Evolutionary conservation across 1,140 invertebrate genomes (phyloP), one percentile per base, ranked within the genome.

Genomic region (Drosophila willistoni): DNA sequence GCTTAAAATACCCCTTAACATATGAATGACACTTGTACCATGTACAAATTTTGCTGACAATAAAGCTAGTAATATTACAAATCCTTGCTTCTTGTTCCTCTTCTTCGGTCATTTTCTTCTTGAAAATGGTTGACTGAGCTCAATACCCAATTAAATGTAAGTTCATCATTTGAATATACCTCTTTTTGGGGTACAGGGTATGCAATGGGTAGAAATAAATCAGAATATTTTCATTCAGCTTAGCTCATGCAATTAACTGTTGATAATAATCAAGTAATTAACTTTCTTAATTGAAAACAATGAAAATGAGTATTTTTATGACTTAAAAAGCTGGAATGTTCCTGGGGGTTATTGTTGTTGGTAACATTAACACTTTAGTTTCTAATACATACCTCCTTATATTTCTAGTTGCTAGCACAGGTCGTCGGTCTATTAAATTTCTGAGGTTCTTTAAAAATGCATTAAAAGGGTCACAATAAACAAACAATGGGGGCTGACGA

Each of bases 241-340:
- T 14, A 61, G 54, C 42, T 63, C 41, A 71, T 89, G 85, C 78
- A 89, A 89, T 89, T 85, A 90, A 90, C 77, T 67, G 68, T 22
- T 77, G 85, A 90, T 90, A 85, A 76, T 81, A 86, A 90, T 90
- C 85, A 90, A 90, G 79, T 90, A 90, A 90, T 90, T 90, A 90
- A 90, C 85, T 90, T 85, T 81, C 75, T 81, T 90, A 90, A 90
- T 89, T 90, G 85, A 90, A 90, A 90, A 90, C 85, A 89, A 85
- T 90, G 78, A 89, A 89, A 90, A 85, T 69, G 77, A 65, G 77
- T 67, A 47, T 66, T 78, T 83, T 73, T 80, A 72, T 83, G 85
- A 57, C 72, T 25, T 29, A 54, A 36, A 55, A 33, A 19, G 29
- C 14, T 51, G 66, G 79, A 77, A 76, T 87, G 79, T 87, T 87